Conservation (phyloP, 1,140 invertebrate species). For the Ceratosolen solmsi region DNA sequence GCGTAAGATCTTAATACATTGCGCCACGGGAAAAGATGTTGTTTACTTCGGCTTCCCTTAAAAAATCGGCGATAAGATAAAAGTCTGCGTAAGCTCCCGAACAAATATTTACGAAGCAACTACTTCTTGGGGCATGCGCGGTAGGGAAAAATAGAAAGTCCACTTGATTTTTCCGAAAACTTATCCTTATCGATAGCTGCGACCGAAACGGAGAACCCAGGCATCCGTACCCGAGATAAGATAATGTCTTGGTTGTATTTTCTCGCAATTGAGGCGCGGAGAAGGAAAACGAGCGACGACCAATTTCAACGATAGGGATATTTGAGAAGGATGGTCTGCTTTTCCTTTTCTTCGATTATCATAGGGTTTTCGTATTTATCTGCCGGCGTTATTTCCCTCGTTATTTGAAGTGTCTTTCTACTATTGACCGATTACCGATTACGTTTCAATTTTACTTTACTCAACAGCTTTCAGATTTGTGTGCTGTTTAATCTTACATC, state of each 20-base stretch:
- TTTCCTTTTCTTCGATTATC: conserved; percentile 37
- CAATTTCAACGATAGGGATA: conserved; percentile 1
- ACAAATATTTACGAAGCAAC: conserved; percentile 43
- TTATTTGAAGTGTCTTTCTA: background rate
- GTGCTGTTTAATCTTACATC: background rate
- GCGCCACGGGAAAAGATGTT: background rate
- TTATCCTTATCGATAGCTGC: background rate
- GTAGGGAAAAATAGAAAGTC: conserved; percentile 12
- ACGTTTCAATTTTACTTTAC: background rate
- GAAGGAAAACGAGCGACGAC: background rate
- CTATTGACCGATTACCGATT: conserved; percentile 1
- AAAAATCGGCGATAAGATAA: conserved; percentile 44
- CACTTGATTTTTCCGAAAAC: conserved; percentile 42
- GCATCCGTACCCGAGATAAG: conserved; percentile 28
- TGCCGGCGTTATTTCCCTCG: background rate
- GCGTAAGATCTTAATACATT: conserved; percentile 38
- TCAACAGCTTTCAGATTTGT: background rate
- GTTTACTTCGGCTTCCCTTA: conserved; percentile 25
- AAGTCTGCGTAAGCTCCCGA: conserved; percentile 13
- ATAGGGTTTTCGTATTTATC: background rate
- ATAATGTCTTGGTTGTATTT: conserved; percentile 27
- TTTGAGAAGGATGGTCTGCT: background rate
- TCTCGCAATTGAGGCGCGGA: background rate
- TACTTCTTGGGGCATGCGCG: background rate
- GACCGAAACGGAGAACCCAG: background rate